These are phyloP conservation scores for Zosterops lateralis DNA, from an alignment of 2,113 vertebrate species.

Conservation along the genomic window DNA sequence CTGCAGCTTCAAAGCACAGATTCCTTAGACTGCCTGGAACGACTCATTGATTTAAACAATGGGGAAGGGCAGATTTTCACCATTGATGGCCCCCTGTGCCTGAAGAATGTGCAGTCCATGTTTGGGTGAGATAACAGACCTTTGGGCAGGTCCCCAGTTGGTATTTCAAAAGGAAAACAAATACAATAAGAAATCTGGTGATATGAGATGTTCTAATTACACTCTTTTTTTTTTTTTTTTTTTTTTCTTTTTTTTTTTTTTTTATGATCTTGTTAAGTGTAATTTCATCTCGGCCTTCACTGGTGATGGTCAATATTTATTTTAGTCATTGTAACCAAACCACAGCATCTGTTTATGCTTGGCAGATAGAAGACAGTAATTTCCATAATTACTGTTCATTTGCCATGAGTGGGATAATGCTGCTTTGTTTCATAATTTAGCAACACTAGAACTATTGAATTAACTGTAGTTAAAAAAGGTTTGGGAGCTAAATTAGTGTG, in stretches of 20 bases:
- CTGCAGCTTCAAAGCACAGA: slow-evolving; percentile 89
- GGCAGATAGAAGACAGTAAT: neutral
- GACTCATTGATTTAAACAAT: slow-evolving; percentile 89
- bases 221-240: neutral
- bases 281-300: neutral
- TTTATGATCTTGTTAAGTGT: neutral
- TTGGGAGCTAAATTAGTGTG: neutral
- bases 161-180: neutral
- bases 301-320: neutral
- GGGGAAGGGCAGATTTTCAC: slow-evolving; percentile 96
- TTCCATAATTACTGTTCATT: neutral
- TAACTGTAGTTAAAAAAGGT: neutral
- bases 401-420: neutral
- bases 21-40: slow-evolving; percentile 90
- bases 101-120: slow-evolving; percentile 97
- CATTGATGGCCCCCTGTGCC: slow-evolving; percentile 90
- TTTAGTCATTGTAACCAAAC: neutral
- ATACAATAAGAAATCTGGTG: neutral
- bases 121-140: slow-evolving; percentile 80
- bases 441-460: neutral
- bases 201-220: neutral
- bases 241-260: neutral
- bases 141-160: neutral
- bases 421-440: neutral
- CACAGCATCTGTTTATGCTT: neutral